Evolutionary conservation across 2,797 vertebrate species (phyloP).

Genomic region (Chromobotia macracanthus): DNA sequence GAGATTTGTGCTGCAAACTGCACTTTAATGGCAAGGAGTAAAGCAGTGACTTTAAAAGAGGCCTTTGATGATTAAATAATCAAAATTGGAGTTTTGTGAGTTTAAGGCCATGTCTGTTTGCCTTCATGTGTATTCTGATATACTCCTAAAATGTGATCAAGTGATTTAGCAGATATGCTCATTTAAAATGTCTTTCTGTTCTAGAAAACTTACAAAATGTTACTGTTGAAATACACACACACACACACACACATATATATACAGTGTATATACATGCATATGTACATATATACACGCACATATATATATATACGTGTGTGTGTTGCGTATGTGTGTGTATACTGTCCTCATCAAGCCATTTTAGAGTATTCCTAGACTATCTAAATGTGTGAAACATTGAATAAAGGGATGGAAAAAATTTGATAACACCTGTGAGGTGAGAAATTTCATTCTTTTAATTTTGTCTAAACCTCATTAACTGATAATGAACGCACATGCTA

Average conservation of each 20-base stretch:
- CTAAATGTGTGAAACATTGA: conserved; percentile 37
- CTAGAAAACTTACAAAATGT: too few species aligned
- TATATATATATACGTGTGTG: too few species aligned
- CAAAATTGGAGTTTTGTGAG: too few species aligned
- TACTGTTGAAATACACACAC: too few species aligned
- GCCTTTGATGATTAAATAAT: conserved; percentile 32
- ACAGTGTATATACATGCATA: too few species aligned
- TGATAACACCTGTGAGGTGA: conserved; percentile 28
- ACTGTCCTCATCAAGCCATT: conserved; percentile 11
- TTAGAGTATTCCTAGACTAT: background rate
- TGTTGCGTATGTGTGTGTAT: background rate
- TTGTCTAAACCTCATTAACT: conserved; percentile 39
- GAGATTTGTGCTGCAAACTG: conserved; percentile 52
- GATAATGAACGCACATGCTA: conserved; percentile 45
- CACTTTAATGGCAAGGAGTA: conserved; percentile 50
- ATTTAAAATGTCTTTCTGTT: too few species aligned
- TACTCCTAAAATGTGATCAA: too few species aligned
- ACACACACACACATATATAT: too few species aligned
- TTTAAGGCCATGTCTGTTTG: too few species aligned
- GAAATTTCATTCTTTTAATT: conserved; percentile 32
- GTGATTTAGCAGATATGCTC: too few species aligned
- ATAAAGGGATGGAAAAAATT: conserved; percentile 19
- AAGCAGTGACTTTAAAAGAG: conserved; percentile 49
- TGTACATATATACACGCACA: background rate
- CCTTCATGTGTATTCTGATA: too few species aligned